A percentile compares a stretch with the other conserved stretches of the same genome.
These are phyloP conservation scores for Silurus asotus DNA, from an alignment of 2,113 vertebrate genomes.

Conservation along the genomic window DNA sequence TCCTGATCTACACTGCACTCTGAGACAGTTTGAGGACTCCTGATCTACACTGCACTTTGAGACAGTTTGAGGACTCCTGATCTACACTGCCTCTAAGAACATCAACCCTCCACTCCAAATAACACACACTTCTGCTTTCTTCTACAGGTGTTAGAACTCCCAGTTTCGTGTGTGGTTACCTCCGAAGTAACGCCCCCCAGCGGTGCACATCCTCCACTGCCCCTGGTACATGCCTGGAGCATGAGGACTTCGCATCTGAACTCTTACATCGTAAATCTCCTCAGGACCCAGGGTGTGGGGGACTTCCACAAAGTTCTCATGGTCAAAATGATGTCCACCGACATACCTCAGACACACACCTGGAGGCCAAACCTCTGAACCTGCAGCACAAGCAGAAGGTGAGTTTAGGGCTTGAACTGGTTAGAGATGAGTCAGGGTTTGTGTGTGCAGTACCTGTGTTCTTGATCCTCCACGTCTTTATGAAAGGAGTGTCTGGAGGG, in stretches of 20 bases:
- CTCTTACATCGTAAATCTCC: constrained; percentile 92
- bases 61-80: no score
- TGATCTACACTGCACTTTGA: no score
- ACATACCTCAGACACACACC: constrained; percentile 96
- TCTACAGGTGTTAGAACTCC: background rate
- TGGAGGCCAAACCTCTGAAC: constrained; percentile 92
- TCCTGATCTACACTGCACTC: no score
- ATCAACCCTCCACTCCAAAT: no score
- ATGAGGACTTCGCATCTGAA: constrained; percentile 95
- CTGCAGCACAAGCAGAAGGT: constrained; percentile 62
- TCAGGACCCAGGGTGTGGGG: constrained; percentile 92
- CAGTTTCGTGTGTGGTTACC: constrained; percentile 71
- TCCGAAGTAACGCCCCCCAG: constrained; percentile 92
- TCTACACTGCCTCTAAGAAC: no score
- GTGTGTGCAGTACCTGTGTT: constrained; percentile 83
- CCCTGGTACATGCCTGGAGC: constrained; percentile 96
- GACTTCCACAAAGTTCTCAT: constrained; percentile 94
- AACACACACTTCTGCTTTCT: no score
- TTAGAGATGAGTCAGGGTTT: background rate
- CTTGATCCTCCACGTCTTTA: constrained; percentile 98
- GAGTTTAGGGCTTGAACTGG: background rate
- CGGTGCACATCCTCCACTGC: constrained; percentile 98
- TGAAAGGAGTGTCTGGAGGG: constrained; percentile 92
- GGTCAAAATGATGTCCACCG: constrained; percentile 95
- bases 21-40: no score